Evolutionary conservation across 2,797 vertebrate genomes (phyloP).

Genomic region (Lemur catta): DNA sequence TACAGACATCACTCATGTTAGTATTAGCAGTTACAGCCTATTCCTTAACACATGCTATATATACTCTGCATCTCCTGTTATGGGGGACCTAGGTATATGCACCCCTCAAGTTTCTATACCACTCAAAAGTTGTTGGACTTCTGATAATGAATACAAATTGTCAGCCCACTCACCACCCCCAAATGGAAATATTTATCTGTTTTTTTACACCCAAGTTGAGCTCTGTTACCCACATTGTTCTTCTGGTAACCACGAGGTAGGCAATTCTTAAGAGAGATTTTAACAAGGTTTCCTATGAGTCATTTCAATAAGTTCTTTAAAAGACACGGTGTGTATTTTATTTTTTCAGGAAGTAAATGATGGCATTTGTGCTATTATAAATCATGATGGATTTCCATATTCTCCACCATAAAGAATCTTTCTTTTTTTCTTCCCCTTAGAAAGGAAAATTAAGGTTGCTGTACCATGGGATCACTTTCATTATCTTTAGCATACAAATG

Average conservation of each 20-base stretch:
- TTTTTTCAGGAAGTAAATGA: conserved; percentile 52
- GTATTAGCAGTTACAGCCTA: not conserved
- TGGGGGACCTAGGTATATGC: not conserved
- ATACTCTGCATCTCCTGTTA: not conserved
- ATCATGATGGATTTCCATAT: conserved; percentile 81
- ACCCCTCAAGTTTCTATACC: not conserved
- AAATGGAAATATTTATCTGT: not conserved
- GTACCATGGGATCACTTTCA: conserved; percentile 86
- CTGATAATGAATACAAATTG: not conserved
- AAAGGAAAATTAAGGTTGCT: conserved; percentile 91
- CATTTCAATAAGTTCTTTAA: conserved; percentile 41
- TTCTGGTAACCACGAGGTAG: not conserved
- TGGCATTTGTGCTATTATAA: conserved; percentile 51
- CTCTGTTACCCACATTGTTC: not conserved
- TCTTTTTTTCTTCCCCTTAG: conserved; percentile 81
- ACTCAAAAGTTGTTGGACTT: not conserved
- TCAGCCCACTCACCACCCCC: no score
- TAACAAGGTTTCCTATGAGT: not conserved
- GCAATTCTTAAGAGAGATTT: not conserved
- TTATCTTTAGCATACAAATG: conserved; percentile 88
- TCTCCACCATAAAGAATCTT: conserved; percentile 72
- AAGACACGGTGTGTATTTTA: conserved; percentile 8
- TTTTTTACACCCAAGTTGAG: not conserved
- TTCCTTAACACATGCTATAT: not conserved
- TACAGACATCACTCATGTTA: not conserved